Base-by-base conservation (phyloP, 2,113 vertebrate species). In the Aegithalos caudatus region DNA sequence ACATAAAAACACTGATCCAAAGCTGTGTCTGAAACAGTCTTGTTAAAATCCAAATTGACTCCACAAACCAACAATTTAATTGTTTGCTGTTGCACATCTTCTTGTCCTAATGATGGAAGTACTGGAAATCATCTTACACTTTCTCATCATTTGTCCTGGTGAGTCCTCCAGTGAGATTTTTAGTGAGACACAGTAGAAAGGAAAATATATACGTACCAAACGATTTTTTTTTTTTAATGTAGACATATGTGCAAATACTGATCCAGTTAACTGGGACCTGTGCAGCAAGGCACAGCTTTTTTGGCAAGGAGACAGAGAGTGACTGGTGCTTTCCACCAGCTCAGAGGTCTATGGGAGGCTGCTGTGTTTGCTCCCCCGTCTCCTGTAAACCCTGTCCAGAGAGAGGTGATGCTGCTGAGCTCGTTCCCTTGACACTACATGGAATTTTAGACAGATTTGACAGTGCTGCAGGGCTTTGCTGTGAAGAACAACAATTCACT, bases 361-460 rank as follows among this genome's bases (percentile, higher is more conserved):
- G 40, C 61, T 62, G 7, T 50, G n/a, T 40, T 88, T 47, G 48
- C 85, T 50, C 33, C 90, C 7, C 45, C 92, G 37, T 31, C 72
- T 92, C 65, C 57, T 73, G 12, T 86, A 37, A 66, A 38, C 35
- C 78, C 53, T 90, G 56, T 80, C 66, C 80, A 74, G 80, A 66
- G 93, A 81, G 69, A 67, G 72, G 37, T 50, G 73, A 64, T 42
- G 25, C 38, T 71, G 67, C 91, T 44, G 38, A 57, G 24, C 74
- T 85, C 1, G 0, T 81, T 94, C 88, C 73, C 80, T 94, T 89
- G 71, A 82, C 60, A 27, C 14, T 77, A 29, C 60, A 10, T 65
- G n/a, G 47, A 60, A 56, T 91, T 73, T 91, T 84, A 88, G 90
- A 67, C 65, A 87, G 53, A 54, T 89, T 53, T 95, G 92, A 94